Evolutionary conservation across 1,140 invertebrate species (phyloP).

Genomic region (Nephila pilipes): DNA sequence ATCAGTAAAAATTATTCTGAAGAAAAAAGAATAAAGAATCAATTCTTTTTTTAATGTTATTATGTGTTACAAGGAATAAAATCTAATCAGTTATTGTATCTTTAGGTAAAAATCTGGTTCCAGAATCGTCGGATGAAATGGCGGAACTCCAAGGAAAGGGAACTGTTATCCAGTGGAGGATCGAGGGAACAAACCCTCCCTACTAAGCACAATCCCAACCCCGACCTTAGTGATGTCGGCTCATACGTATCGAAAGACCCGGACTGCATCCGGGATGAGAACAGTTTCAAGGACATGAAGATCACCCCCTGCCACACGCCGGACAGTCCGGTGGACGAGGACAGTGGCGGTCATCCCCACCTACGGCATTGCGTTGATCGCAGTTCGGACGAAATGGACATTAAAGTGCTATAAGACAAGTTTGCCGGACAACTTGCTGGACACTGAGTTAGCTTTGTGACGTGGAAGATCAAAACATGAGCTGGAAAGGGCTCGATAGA

Average conservation of each 20-base stretch:
- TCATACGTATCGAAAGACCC: slow-evolving; percentile 42
- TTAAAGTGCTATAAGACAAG: slow-evolving; percentile 63
- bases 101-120: slow-evolving; percentile 97
- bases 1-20: too few relatives aligned
- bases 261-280: slow-evolving; percentile 54
- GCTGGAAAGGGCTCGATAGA: not conserved
- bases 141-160: slow-evolving; percentile 98
- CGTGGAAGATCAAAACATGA: not conserved
- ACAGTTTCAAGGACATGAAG: slow-evolving; percentile 42
- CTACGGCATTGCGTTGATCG: slow-evolving; percentile 28
- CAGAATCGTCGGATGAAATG: slow-evolving; percentile 98
- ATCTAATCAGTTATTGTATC: too few relatives aligned
- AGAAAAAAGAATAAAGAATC: too few relatives aligned
- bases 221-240: slow-evolving; percentile 93
- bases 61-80: too few relatives aligned
- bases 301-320: slow-evolving; percentile 68
- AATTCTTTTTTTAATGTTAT: too few relatives aligned
- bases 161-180: slow-evolving; percentile 94
- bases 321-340: slow-evolving; percentile 64
- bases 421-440: slow-evolving; percentile 1
- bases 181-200: slow-evolving; percentile 96
- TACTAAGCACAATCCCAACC: slow-evolving; percentile 98
- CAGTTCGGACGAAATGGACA: slow-evolving; percentile 71
- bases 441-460: not conserved
- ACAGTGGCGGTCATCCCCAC: slow-evolving; percentile 9